These are phyloP conservation scores for Aphis gossypii DNA, from an alignment of 1,140 invertebrate genomes.

Conservation along the genomic window DNA sequence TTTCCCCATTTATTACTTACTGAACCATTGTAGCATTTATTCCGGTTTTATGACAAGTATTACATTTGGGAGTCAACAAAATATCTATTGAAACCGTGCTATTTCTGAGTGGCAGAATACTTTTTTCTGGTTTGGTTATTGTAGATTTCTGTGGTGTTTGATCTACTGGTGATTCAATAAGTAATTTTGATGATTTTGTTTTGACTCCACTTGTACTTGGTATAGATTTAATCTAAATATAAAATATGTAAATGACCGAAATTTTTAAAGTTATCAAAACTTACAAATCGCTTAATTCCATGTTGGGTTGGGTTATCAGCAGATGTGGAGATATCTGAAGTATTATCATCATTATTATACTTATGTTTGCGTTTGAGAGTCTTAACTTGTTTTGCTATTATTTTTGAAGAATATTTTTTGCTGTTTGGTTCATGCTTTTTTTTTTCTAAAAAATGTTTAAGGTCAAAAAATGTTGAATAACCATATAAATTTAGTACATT, in stretches of 20 bases:
- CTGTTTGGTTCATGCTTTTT: conserved; percentile 43
- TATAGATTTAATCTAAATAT: conserved; percentile 77
- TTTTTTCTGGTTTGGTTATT: conserved; percentile 61
- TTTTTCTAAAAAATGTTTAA: conserved; percentile 23
- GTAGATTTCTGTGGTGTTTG: conserved; percentile 59
- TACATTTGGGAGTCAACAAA: conserved; percentile 69
- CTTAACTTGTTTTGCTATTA: conserved; percentile 65
- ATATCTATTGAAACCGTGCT: conserved; percentile 64
- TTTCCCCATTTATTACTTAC: conserved; percentile 64
- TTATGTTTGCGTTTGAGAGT: conserved; percentile 68
- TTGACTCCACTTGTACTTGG: conserved; percentile 72
- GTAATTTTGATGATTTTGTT: conserved; percentile 37
- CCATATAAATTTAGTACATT: neutral
- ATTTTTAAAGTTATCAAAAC: conserved; percentile 33
- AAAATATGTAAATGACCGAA: neutral
- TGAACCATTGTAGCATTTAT: conserved; percentile 73
- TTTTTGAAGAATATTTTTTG: conserved; percentile 17
- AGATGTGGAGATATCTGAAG: conserved; percentile 68
- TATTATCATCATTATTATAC: conserved; percentile 74
- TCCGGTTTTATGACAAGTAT: conserved; percentile 72
- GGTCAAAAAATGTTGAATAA: neutral
- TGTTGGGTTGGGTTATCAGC: conserved; percentile 65
- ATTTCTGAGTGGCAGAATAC: conserved; percentile 25
- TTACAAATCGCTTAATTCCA: conserved; percentile 76
- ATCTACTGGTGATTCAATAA: conserved; percentile 32